Evolutionary conservation across 1,140 invertebrate genomes (phyloP).

Genomic region (Watersipora subatra): DNA sequence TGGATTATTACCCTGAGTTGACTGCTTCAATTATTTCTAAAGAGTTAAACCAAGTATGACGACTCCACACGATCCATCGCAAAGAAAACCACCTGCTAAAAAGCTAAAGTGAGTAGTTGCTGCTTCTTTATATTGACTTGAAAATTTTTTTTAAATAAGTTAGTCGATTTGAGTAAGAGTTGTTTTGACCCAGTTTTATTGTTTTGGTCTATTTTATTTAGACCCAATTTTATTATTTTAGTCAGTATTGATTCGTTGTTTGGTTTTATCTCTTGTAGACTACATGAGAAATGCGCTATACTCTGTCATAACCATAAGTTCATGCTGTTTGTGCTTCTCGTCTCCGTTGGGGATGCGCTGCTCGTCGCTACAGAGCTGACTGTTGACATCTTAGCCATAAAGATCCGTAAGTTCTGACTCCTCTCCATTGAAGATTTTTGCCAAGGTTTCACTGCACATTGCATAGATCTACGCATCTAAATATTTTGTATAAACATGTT

Average conservation of each 20-base stretch:
- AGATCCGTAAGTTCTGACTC: not conserved
- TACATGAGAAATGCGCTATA: not conserved
- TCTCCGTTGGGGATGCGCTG: not conserved
- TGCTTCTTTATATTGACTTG: too few species aligned
- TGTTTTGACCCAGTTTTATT: not conserved
- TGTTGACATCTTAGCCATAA: not conserved
- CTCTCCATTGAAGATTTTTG: too few species aligned
- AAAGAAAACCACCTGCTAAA: not conserved
- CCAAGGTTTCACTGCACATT: too few species aligned
- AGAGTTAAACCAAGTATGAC: too few species aligned
- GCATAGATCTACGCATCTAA: too few species aligned
- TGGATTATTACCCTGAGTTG: too few species aligned
- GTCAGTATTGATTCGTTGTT: not conserved
- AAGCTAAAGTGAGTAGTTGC: not conserved
- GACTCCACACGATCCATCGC: not conserved
- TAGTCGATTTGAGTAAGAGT: not conserved
- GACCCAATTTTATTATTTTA: not conserved
- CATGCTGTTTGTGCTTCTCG: not conserved
- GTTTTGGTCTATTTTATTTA: not conserved
- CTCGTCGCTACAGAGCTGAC: not conserved
- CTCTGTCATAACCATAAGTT: not conserved
- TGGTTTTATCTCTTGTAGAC: not conserved
- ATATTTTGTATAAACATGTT: too few species aligned
- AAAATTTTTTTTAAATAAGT: too few species aligned
- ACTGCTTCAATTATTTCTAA: too few species aligned